phyloP scores from a whole-genome alignment of 2,888 invertebrate species.

The Cerastis leucographa region DNA sequence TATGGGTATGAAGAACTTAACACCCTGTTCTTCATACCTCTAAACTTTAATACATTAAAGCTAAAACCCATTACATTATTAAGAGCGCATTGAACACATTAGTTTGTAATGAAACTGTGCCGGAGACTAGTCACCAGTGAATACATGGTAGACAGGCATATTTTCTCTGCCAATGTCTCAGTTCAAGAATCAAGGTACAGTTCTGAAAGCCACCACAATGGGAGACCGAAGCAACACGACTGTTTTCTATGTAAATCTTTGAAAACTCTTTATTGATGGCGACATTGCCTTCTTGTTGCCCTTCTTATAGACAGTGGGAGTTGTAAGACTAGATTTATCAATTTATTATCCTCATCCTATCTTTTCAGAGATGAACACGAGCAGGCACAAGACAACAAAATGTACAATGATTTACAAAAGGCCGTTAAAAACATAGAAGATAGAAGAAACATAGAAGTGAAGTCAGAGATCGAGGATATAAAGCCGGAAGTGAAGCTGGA shows the following conservation, averaged over 20 bases:
- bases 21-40: too few relatives aligned
- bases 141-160: neutral
- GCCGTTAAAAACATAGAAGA: conserved; percentile 84
- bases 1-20: too few relatives aligned
- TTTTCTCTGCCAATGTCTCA: neutral
- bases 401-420: conserved; percentile 84
- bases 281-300: neutral
- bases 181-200: neutral
- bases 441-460: conserved; percentile 79
- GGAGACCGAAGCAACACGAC: neutral
- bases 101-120: neutral
- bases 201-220: neutral
- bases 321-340: neutral
- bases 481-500: conserved; percentile 81
- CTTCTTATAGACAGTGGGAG: neutral
- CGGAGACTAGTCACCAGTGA: neutral
- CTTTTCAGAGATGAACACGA: conserved; percentile 80
- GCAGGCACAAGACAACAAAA: conserved; percentile 80
- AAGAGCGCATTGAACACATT: neutral
- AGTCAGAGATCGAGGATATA: conserved; percentile 77
- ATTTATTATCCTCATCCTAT: neutral
- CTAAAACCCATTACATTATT: neutral
- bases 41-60: neutral
- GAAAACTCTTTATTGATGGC: neutral
- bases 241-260: neutral